Conservation (phyloP, 2,888 invertebrate species). For the Nowickia ferox region DNA sequence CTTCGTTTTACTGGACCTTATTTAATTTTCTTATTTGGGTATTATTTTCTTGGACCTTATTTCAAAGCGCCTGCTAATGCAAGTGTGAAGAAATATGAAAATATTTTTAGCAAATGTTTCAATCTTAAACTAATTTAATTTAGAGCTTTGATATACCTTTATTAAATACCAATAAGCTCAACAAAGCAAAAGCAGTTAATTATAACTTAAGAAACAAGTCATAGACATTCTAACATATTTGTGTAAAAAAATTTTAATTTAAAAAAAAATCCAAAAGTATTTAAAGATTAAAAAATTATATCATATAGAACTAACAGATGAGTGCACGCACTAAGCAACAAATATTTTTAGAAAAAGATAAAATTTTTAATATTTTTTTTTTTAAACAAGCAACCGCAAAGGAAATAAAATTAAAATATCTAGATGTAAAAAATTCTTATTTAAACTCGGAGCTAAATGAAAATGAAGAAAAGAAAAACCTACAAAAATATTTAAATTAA, state of each 20-base stretch:
- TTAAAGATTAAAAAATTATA: conserved; percentile 10
- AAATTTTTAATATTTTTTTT: neutral
- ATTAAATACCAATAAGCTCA: too few species aligned
- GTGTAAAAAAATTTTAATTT: neutral
- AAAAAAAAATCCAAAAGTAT: conserved; percentile 25
- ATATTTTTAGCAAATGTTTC: too few species aligned
- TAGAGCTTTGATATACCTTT: too few species aligned
- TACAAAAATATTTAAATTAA: conserved; percentile 30
- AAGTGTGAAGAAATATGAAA: too few species aligned
- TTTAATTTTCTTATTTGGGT: too few species aligned
- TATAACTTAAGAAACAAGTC: neutral
- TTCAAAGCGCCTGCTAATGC: too few species aligned
- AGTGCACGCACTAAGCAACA: conserved; percentile 23
- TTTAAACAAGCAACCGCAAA: conserved; percentile 34
- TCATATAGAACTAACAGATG: neutral
- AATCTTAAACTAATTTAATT: too few species aligned
- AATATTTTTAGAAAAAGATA: neutral
- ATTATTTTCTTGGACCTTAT: too few species aligned
- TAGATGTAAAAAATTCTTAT: conserved; percentile 7
- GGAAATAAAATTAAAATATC: conserved; percentile 21
- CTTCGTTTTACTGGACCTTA: too few species aligned
- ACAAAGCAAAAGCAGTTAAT: too few species aligned
- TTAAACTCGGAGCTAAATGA: neutral
- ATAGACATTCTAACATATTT: too few species aligned
- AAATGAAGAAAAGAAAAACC: neutral